Evolutionary conservation across 2,113 vertebrate genomes (phyloP).

Genomic region (Podocnemis expansa): DNA sequence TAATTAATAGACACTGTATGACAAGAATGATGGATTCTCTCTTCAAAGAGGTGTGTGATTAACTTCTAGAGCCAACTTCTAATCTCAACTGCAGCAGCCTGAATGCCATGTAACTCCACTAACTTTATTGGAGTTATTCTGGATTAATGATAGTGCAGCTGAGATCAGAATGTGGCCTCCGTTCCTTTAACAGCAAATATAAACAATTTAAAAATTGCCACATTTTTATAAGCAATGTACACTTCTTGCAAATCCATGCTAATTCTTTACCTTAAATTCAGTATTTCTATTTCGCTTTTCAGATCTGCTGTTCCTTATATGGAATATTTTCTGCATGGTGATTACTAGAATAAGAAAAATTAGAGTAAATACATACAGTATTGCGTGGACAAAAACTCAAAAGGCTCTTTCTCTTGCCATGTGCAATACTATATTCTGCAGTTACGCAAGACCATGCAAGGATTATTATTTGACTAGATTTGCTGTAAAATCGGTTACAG

Average conservation of each 20-base stretch:
- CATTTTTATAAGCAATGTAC: accelerated
- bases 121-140: neutral
- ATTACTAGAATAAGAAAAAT: neutral
- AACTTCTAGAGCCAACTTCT: neutral
- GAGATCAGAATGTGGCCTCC: neutral
- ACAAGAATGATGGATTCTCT: neutral
- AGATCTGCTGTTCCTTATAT: neutral
- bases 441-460: neutral
- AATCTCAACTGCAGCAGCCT: neutral
- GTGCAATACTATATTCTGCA: neutral
- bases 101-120: neutral
- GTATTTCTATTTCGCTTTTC: neutral
- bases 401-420: neutral
- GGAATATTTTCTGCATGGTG: neutral
- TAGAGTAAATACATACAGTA: neutral
- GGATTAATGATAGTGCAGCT: neutral
- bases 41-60: neutral
- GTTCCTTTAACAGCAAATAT: neutral
- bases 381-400: neutral
- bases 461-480: neutral
- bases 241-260: no score
- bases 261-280: neutral
- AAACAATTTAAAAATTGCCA: neutral
- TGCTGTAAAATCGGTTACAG: neutral
- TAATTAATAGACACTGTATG: neutral